Percentiles rank a stretch among this genome's conserved stretches.
phyloP scores from a whole-genome alignment of 2,113 vertebrate genomes.

The Larimichthys crocea region DNA sequence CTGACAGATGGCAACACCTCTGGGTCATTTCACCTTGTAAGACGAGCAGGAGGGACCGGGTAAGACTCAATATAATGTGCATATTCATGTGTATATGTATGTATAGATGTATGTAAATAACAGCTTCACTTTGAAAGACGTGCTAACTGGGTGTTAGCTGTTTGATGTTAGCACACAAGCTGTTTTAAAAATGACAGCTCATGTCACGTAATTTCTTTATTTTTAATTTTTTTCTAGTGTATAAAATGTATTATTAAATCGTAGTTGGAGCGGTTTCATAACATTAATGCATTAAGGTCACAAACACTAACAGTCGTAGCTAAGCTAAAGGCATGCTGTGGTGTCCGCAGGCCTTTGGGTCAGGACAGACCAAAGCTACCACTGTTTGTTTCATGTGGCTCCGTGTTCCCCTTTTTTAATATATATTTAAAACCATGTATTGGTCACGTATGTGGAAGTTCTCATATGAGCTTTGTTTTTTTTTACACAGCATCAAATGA shows the following conservation, averaged over 20 bases:
- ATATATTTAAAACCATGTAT: background rate
- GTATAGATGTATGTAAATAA: background rate
- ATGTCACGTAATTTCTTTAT: background rate
- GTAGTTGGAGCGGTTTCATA: accelerated
- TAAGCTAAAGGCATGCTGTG: constrained; percentile 63
- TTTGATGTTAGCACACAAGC: constrained; percentile 36
- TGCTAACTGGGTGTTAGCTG: constrained; percentile 58
- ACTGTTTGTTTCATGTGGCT: background rate
- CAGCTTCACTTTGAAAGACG: background rate
- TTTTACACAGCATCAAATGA: constrained; percentile 64
- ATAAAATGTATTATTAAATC: accelerated
- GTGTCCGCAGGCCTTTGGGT: constrained; percentile 67
- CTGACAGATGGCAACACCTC: constrained; percentile 7
- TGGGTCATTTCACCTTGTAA: background rate
- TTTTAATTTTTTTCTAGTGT: background rate
- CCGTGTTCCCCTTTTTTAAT: too few relatives aligned
- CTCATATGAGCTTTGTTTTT: background rate
- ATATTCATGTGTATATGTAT: too few relatives aligned
- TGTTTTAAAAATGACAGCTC: background rate
- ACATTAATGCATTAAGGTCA: background rate
- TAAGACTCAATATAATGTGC: background rate
- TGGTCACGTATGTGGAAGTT: background rate
- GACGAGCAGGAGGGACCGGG: background rate
- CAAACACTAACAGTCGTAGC: background rate
- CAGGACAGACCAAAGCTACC: constrained; percentile 37